Percentiles rank a stretch among this genome's conserved stretches.
These are phyloP conservation scores for Asobara japonica DNA, from an alignment of 1,140 invertebrate species.

Conservation along the genomic window DNA sequence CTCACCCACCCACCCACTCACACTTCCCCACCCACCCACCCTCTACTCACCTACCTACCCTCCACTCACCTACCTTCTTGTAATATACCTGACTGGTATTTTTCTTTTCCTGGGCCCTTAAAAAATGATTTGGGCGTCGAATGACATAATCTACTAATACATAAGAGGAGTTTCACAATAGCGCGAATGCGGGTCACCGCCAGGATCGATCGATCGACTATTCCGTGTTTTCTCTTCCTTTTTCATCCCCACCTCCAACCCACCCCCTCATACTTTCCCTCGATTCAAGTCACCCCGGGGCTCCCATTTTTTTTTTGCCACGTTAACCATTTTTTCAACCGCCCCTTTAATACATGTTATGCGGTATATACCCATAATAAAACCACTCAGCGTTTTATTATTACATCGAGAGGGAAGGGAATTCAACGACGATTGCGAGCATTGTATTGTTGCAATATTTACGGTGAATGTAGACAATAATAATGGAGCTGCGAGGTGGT, in stretches of 20 bases:
- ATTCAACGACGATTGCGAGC: not conserved
- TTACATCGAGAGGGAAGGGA: not conserved
- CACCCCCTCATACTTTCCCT: not conserved
- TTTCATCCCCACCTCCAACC: not conserved
- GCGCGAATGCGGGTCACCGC: constrained; percentile 29
- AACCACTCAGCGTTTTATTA: constrained; percentile 4
- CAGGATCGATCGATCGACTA: constrained; percentile 27
- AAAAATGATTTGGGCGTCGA: too few relatives aligned
- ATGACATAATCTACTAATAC: too few relatives aligned
- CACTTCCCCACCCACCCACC: too few relatives aligned
- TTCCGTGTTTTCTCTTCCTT: constrained; percentile 1
- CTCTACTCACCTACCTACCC: too few relatives aligned
- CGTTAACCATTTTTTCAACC: not conserved
- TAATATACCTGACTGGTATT: too few relatives aligned
- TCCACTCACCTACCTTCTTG: too few relatives aligned
- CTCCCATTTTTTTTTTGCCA: not conserved
- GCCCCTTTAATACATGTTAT: not conserved
- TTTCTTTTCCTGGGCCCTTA: too few relatives aligned
- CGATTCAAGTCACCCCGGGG: not conserved
- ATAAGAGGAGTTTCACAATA: not conserved
- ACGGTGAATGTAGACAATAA: too few relatives aligned
- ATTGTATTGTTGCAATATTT: not conserved
- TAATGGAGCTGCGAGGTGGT: too few relatives aligned
- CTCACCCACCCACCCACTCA: too few relatives aligned
- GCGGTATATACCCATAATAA: not conserved